Evolutionary conservation across 2,797 vertebrate genomes (phyloP).

Genomic region (Hydrolagus colliei): DNA sequence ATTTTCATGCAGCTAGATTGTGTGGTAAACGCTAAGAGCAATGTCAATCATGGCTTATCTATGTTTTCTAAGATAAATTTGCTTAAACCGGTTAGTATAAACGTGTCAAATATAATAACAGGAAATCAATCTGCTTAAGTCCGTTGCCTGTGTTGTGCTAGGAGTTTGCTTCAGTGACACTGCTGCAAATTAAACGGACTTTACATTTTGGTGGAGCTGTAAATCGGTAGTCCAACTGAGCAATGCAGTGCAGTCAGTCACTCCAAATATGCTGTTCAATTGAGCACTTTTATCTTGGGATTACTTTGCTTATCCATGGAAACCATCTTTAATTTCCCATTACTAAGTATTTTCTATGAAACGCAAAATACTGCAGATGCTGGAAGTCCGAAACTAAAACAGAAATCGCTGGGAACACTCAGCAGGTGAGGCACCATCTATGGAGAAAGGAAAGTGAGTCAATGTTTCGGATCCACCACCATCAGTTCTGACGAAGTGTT

Average conservation of each 20-base stretch:
- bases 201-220: neutral
- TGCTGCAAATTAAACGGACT: neutral
- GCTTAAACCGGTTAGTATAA: neutral
- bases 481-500: no score
- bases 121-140: neutral
- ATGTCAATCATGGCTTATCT: neutral
- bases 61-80: no score
- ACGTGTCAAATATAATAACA: neutral
- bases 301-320: neutral
- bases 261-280: neutral
- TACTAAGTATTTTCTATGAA: neutral
- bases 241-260: neutral
- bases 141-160: neutral
- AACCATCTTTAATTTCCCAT: neutral
- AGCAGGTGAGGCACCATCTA: no score
- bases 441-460: no score
- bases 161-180: neutral
- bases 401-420: no score
- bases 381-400: no score
- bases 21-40: neutral
- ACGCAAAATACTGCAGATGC: no score
- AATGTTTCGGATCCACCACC: no score
- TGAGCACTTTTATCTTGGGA: no score
- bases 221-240: neutral
- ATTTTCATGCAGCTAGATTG: neutral